Conservation (phyloP, 2,113 vertebrate genomes). For the Lepus americanus region DNA sequence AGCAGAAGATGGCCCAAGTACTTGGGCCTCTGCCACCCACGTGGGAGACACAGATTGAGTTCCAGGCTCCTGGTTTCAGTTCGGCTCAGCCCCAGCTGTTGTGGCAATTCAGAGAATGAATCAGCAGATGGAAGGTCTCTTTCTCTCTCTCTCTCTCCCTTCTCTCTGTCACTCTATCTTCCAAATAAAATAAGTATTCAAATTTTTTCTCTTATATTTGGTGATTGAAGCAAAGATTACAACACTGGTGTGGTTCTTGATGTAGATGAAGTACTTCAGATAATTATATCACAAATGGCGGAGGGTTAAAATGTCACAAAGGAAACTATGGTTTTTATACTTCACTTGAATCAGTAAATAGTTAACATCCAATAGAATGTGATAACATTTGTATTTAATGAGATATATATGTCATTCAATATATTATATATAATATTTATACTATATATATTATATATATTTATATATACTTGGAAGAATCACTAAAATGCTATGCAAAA, state of each 20-base stretch:
- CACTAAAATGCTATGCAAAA: neutral
- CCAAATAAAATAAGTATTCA: no score
- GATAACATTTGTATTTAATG: neutral
- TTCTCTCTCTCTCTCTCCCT: no score
- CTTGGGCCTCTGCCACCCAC: no score
- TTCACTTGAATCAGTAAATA: constrained; percentile 3
- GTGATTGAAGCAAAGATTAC: constrained; percentile 25
- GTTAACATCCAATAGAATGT: constrained; percentile 30
- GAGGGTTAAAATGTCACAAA: neutral
- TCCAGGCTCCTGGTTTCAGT: no score
- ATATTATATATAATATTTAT: no score
- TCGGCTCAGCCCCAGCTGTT: no score
- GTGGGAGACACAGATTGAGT: no score
- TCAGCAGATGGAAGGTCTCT: no score
- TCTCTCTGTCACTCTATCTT: no score
- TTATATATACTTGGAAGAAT: neutral
- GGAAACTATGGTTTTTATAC: neutral
- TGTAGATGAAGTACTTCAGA: constrained; percentile 52
- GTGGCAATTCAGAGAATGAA: no score
- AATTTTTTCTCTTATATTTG: neutral
- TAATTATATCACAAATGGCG: neutral
- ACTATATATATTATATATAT: neutral
- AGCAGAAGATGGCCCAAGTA: no score
- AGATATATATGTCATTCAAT: neutral
- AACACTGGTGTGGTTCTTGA: neutral